Conservation (phyloP, 2,888 invertebrate species). For the Drosophila dives region DNA sequence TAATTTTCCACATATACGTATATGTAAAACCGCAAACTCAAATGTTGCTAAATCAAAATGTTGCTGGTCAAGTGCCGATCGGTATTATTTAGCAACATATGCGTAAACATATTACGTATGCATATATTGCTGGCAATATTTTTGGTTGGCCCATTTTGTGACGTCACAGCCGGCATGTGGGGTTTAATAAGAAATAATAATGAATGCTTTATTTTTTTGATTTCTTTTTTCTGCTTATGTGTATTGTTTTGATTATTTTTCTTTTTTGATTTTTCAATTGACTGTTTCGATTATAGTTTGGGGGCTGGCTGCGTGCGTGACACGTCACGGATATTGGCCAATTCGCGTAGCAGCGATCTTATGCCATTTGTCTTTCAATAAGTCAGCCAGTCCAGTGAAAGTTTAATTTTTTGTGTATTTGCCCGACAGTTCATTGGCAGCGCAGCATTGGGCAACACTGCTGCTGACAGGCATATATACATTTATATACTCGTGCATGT, state of each 20-base stretch:
- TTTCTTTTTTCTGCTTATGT: neutral
- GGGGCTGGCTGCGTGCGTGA: slow-evolving; percentile 39
- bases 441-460: slow-evolving; percentile 20
- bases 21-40: slow-evolving; percentile 10
- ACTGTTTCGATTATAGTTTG: slow-evolving; percentile 53
- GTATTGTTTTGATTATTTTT: slow-evolving; percentile 21
- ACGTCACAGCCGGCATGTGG: slow-evolving; percentile 51
- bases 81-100: slow-evolving; percentile 2
- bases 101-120: slow-evolving; percentile 5
- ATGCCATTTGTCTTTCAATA: slow-evolving; percentile 59
- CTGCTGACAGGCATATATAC: slow-evolving; percentile 8
- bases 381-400: slow-evolving; percentile 53
- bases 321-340: slow-evolving; percentile 65
- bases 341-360: slow-evolving; percentile 59
- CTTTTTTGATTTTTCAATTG: slow-evolving; percentile 50
- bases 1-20: slow-evolving; percentile 15
- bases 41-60: slow-evolving; percentile 24
- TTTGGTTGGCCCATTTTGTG: slow-evolving; percentile 34
- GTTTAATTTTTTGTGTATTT: slow-evolving; percentile 35
- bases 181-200: slow-evolving; percentile 41
- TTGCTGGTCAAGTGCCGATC: slow-evolving; percentile 30
- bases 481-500: neutral
- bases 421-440: slow-evolving; percentile 58
- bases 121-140: slow-evolving; percentile 36
- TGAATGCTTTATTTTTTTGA: slow-evolving; percentile 26